Evolutionary conservation across 92 coral and sea anemone genomes (phyloP).

Genomic region (Actinostola sp.): DNA sequence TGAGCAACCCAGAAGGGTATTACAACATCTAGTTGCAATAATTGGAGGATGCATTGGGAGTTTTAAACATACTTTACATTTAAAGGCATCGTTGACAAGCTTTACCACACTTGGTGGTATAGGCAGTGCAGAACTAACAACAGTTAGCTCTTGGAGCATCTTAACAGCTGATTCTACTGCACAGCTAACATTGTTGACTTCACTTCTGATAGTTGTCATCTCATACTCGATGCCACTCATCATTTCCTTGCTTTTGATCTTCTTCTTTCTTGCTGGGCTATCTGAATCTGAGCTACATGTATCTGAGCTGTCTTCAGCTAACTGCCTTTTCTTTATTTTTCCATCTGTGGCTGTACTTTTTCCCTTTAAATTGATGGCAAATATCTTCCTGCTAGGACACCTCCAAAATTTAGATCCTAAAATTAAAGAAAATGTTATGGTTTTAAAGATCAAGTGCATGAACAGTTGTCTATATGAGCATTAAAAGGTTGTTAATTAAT

Average conservation of each 20-base stretch:
- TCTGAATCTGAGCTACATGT: too few species aligned
- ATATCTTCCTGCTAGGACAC: slow-evolving; percentile 9
- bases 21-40: slow-evolving; percentile 42
- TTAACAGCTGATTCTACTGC: too few species aligned
- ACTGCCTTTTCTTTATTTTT: background rate
- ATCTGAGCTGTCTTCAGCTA: background rate
- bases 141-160: slow-evolving; percentile 22
- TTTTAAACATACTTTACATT: slow-evolving; percentile 37
- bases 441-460: background rate
- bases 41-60: slow-evolving; percentile 33
- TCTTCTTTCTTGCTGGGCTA: too few species aligned
- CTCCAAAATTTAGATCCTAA: slow-evolving; percentile 26
- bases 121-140: slow-evolving; percentile 14
- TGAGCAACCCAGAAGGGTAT: slow-evolving; percentile 35
- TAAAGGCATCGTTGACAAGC: slow-evolving; percentile 40
- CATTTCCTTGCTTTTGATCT: too few species aligned
- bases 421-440: background rate
- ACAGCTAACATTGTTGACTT: too few species aligned
- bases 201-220: background rate
- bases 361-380: background rate
- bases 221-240: too few species aligned
- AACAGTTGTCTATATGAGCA: background rate
- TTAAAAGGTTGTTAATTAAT: background rate
- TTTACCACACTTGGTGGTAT: slow-evolving; percentile 26
- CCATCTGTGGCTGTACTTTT: slow-evolving; percentile 1